Percentiles rank a stretch among this genome's conserved stretches.
Evolutionary conservation across 2,888 invertebrate genomes (phyloP).

Genomic region (Platycheirus albimanus): DNA sequence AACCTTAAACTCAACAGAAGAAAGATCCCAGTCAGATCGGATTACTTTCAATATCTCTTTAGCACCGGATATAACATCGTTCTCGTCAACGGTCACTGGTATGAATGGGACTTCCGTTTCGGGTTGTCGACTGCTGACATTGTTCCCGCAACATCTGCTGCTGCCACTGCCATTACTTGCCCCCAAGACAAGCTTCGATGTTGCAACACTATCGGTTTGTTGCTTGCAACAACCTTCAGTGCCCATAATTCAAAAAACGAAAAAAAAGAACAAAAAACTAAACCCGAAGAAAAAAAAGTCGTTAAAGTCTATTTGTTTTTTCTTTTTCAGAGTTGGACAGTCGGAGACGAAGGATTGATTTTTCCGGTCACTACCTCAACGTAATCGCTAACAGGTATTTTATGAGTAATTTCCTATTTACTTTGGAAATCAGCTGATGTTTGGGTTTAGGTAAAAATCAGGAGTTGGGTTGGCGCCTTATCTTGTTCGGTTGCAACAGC

Average conservation of each 20-base stretch:
- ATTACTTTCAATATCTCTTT: conserved; percentile 86
- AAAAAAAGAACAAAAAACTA: conserved; percentile 10
- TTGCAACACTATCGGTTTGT: conserved; percentile 53
- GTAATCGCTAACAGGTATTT: background rate
- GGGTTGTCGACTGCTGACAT: conserved; percentile 24
- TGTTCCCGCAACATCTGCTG: conserved; percentile 36
- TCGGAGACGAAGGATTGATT: conserved; percentile 35
- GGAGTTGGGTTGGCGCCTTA: conserved; percentile 42
- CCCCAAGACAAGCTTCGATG: conserved; percentile 37
- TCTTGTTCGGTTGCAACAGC: conserved; percentile 17
- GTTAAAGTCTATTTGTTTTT: conserved; percentile 52
- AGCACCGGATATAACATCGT: conserved; percentile 87
- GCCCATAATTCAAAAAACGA: conserved; percentile 55
- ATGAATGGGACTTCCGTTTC: conserved; percentile 80
- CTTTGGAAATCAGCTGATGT: conserved; percentile 48
- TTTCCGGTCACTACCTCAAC: conserved; percentile 10
- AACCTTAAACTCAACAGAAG: conserved; percentile 89
- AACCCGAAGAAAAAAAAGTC: conserved; percentile 39
- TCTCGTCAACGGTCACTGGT: conserved; percentile 86
- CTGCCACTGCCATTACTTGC: background rate
- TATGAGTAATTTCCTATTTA: conserved; percentile 14
- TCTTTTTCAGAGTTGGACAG: conserved; percentile 13
- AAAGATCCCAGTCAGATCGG: conserved; percentile 88
- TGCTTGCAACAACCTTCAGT: conserved; percentile 67
- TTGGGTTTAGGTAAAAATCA: too few species aligned